Percentiles rank a stretch among this genome's conserved stretches.
Evolutionary conservation across 1,140 invertebrate genomes (phyloP).

Genomic region (Leptinotarsa defecta): DNA sequence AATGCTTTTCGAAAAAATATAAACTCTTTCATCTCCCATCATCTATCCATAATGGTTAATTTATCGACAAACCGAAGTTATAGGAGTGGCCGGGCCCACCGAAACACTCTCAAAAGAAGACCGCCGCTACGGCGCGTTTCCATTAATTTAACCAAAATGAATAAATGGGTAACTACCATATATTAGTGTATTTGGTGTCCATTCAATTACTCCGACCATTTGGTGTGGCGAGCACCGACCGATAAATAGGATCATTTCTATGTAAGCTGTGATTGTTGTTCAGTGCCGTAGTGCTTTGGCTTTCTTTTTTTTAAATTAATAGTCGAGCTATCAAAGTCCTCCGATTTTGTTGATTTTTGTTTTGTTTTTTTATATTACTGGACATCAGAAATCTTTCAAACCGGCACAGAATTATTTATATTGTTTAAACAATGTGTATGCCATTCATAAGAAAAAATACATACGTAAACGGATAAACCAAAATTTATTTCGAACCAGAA

Average conservation of each 20-base stretch:
- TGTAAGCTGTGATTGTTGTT: background rate
- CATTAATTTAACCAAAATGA: slow-evolving; percentile 7
- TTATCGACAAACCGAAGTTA: background rate
- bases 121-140: background rate
- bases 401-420: too few relatives aligned
- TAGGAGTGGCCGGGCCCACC: background rate
- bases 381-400: too few relatives aligned
- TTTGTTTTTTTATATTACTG: too few relatives aligned
- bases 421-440: too few relatives aligned
- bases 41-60: background rate
- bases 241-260: slow-evolving; percentile 8
- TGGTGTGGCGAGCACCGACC: background rate
- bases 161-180: slow-evolving; percentile 8
- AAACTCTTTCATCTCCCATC: background rate
- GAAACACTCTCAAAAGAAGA: background rate
- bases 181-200: slow-evolving; percentile 8
- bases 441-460: too few relatives aligned
- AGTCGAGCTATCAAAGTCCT: too few relatives aligned
- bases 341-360: too few relatives aligned
- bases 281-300: background rate
- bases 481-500: too few relatives aligned
- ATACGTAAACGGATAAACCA: too few relatives aligned
- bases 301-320: too few relatives aligned
- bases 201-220: slow-evolving; percentile 1
- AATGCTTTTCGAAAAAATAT: too few relatives aligned